A percentile compares a stretch with the other conserved stretches of the same genome.
Evolutionary conservation across 2,113 vertebrate species (phyloP).

Genomic region (Oplegnathus fasciatus): DNA sequence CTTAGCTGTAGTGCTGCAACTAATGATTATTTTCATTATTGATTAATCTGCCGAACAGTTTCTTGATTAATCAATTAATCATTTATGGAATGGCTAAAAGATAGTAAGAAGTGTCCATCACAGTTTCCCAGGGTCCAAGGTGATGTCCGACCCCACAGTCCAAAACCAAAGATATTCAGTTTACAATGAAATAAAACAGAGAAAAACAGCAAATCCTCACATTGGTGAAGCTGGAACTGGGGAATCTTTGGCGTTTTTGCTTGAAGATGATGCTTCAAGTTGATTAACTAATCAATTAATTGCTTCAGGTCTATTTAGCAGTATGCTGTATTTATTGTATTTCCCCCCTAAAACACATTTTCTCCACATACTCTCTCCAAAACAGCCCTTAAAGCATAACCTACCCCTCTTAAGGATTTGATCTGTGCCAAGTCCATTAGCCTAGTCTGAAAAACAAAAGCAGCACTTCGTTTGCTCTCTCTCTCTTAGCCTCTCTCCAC

Average conservation of each 20-base stretch:
- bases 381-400: slow-evolving; percentile 56
- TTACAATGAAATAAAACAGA: background rate
- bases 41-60: background rate
- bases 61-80: background rate
- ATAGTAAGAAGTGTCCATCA: background rate
- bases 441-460: slow-evolving; percentile 80
- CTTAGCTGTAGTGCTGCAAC: background rate
- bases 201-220: background rate
- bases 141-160: background rate
- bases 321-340: slow-evolving; percentile 27
- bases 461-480: slow-evolving; percentile 61
- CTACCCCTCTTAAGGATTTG: slow-evolving; percentile 63
- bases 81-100: background rate
- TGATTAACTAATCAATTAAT: background rate
- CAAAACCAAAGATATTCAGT: background rate
- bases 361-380: slow-evolving; percentile 3
- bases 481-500: background rate
- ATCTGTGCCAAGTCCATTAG: slow-evolving; percentile 77
- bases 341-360: slow-evolving; percentile 31
- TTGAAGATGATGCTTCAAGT: background rate
- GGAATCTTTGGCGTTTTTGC: background rate
- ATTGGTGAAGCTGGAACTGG: background rate
- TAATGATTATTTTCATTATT: background rate
- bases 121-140: background rate
- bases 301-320: background rate